These are phyloP conservation scores for Lepidotrigona ventralis DNA, from an alignment of 1,140 invertebrate species.

Conservation along the genomic window DNA sequence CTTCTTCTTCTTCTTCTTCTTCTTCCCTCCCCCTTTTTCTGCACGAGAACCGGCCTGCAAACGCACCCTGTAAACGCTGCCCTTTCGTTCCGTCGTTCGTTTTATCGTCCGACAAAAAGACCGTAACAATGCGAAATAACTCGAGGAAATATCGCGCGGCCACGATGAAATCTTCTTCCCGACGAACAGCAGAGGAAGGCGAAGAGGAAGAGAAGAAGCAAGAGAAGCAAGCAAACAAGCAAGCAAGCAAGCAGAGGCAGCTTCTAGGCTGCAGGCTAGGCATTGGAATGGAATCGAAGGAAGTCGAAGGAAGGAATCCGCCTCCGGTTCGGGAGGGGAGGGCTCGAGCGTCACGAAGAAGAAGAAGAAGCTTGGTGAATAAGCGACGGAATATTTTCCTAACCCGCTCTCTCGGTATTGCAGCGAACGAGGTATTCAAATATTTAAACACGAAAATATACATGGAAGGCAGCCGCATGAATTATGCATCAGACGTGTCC, in stretches of 20 bases:
- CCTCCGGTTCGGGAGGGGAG: not conserved
- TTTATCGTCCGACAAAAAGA: slow-evolving; percentile 27
- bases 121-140: slow-evolving; percentile 24
- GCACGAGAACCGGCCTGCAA: not conserved
- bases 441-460: slow-evolving; percentile 79
- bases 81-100: slow-evolving; percentile 37
- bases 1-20: not conserved
- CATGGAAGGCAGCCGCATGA: slow-evolving; percentile 73
- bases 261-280: not conserved
- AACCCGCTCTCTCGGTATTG: slow-evolving; percentile 64
- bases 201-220: not conserved
- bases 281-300: slow-evolving; percentile 11
- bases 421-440: slow-evolving; percentile 77
- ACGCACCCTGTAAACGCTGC: slow-evolving; percentile 36
- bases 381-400: slow-evolving; percentile 72
- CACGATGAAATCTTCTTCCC: slow-evolving; percentile 37
- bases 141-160: slow-evolving; percentile 23
- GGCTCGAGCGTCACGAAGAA: slow-evolving; percentile 7
- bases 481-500: slow-evolving; percentile 76
- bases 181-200: not conserved
- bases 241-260: not conserved
- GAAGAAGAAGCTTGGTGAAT: slow-evolving; percentile 59
- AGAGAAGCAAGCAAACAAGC: not conserved
- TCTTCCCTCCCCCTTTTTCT: slow-evolving; percentile 5
- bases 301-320: slow-evolving; percentile 34